Evolutionary conservation across 2,797 vertebrate genomes (phyloP), one percentile per base, ranked within the genome.

Genomic region (Megaceryle alcyon): DNA sequence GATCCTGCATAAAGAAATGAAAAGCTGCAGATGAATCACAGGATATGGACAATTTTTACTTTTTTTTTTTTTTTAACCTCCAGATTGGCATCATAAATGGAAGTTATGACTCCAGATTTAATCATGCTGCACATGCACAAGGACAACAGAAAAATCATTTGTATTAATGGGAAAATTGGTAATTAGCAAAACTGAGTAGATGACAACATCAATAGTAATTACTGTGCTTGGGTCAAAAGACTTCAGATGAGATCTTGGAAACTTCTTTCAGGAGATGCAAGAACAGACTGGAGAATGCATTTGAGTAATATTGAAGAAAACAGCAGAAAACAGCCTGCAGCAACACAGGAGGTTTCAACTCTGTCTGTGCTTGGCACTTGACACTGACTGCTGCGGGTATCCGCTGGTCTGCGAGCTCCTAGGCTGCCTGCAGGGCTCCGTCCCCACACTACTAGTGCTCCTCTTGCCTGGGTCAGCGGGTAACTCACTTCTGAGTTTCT

Each of bases 1-100:
- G 99, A 94, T 99, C 99, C 99, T 99, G 96, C 56, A 85, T 14
- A 31, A 92, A 96, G 59, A 94, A 87, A 75, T 29, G 4, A 59
- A 82, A 93, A 91, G 22, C n/a, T 77, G 44, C 33, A 83, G 44
- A 8, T 86, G 43, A 96, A 70, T 73, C 72, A 86, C 43, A 92
- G 69, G 21, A 46, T 46, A 57, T 31, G 21, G 77, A 22, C 16
- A 49, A 41, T 37, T 22, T 43, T 49, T 41, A 14, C 11, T 5
- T 16, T 16, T 12, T 8, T n/a, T 19, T 21, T 35, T 23, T 37
- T 37, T 25, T 29, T 7, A 33, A 10, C 7, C 3, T 53, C 48
- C 71, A 65, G 44, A 72, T 1, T 69, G 15, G 23, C 51, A 60
- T 11, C 12, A 5, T 48, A 57, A 82, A 43, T 0, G 0, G 46